A percentile compares a stretch with the other conserved stretches of the same genome.
Conservation (phyloP, 1,140 invertebrate genomes). For the Bombus terrestris region DNA sequence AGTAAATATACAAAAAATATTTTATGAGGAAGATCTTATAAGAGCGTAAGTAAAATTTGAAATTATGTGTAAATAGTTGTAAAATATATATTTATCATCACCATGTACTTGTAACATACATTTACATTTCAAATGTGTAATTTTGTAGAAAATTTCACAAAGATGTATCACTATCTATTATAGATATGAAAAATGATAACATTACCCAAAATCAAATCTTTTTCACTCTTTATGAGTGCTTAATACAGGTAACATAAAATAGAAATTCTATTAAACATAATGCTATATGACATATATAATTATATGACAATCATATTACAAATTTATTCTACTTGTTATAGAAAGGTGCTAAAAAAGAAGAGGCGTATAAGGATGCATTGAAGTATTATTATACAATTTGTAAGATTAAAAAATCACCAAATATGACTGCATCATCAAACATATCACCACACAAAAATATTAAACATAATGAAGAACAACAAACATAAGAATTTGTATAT, state of each 20-base stretch:
- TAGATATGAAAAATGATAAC: constrained; percentile 81
- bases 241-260: constrained; percentile 75
- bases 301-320: not conserved
- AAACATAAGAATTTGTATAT: not conserved
- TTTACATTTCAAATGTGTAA: not conserved
- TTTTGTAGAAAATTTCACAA: constrained; percentile 86
- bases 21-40: constrained; percentile 93
- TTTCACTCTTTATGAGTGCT: constrained; percentile 83
- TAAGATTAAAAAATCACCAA: no score
- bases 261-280: constrained; percentile 8
- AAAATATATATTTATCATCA: not conserved
- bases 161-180: constrained; percentile 81
- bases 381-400: not conserved
- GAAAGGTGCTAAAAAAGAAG: constrained; percentile 6
- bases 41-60: constrained; percentile 87
- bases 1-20: constrained; percentile 86
- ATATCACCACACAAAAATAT: not conserved
- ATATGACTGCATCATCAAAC: no score
- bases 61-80: no score
- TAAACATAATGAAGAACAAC: no score
- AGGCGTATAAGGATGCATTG: constrained; percentile 51
- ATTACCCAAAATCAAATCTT: constrained; percentile 85
- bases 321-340: constrained; percentile 40
- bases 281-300: not conserved
- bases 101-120: not conserved